Evolutionary conservation across 2,888 invertebrate species (phyloP), one percentile per base, ranked within the genome.

Genomic region (Cerastis leucographa): DNA sequence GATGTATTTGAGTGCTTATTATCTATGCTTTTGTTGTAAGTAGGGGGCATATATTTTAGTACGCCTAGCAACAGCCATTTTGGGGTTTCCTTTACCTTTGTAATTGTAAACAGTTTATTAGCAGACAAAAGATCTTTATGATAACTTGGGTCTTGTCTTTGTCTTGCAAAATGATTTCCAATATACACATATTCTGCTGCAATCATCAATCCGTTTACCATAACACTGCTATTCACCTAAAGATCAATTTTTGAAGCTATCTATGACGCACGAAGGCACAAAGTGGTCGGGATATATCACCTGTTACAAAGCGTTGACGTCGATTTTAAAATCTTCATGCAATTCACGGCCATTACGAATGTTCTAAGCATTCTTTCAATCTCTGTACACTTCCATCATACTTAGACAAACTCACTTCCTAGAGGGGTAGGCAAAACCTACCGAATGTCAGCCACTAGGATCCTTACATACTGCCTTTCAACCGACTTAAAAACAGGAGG

Each of bases 1-100:
- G n/a, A n/a, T n/a, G n/a, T n/a, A n/a, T n/a, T 74, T 61, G 51
- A 77, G 62, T 42, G 25, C 70, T 74, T 64, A 84, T 77, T 83
- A 74, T 72, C 81, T 69, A 17, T 62, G 59, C 62, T 78, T 70
- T 25, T 61, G 35, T 44, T 56, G 66, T 29, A 42, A 66, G 40
- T 25, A n/a, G 2, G 59, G 25, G 19, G n/a, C n/a, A n/a, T 54
- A 22, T 44, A 62, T 61, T 72, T 66, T 66, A 51, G 64, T 46
- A 0, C 12, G 64, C 54, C 12, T 71, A 35, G 64, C 64, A 78
- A 71, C 78, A 14, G 42, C 17, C 0, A n/a, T 11, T 17, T 35
- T 35, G 7, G 8, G 17, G 59, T 56, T 17, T 17, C 7, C 7
- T 29, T 29, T 19, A 19, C 17, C n/a, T 35, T 3, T 22, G 17